Conservation (phyloP, 2,797 vertebrate species). For the Molossus alvarezi region DNA sequence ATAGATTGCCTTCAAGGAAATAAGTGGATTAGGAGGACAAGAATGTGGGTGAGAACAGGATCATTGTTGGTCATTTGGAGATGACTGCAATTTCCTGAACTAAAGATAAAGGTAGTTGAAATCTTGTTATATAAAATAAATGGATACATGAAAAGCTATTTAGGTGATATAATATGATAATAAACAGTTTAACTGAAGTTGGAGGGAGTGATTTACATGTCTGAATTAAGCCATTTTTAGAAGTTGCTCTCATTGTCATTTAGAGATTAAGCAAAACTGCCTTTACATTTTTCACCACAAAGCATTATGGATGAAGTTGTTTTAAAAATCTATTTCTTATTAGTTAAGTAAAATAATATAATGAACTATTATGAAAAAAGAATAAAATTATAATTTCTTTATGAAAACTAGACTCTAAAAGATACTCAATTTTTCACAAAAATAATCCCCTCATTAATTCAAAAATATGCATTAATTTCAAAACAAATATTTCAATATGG, state of each 20-base stretch:
- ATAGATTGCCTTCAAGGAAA: neutral
- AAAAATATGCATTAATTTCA: neutral
- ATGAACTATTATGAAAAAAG: neutral
- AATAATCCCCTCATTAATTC: neutral
- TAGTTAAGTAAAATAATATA: neutral
- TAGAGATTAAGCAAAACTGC: neutral
- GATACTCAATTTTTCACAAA: neutral
- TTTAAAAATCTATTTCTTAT: neutral
- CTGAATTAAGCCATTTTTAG: neutral
- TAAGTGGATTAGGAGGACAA: neutral
- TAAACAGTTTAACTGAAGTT: neutral
- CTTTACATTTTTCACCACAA: neutral
- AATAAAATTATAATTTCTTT: neutral
- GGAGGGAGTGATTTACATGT: neutral
- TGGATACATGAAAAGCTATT: neutral
- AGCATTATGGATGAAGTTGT: neutral
- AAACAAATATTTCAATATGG: neutral
- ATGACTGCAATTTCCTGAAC: neutral
- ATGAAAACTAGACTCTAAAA: constrained; percentile 19
- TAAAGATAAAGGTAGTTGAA: neutral
- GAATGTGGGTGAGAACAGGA: neutral
- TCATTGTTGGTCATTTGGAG: neutral
- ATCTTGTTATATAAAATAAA: neutral
- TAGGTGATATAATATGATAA: neutral
- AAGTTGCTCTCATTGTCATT: neutral